Percentiles rank a stretch among this genome's conserved stretches.
phyloP scores from a whole-genome alignment of 2,888 invertebrate genomes.

The Herminia tarsipennalis region DNA sequence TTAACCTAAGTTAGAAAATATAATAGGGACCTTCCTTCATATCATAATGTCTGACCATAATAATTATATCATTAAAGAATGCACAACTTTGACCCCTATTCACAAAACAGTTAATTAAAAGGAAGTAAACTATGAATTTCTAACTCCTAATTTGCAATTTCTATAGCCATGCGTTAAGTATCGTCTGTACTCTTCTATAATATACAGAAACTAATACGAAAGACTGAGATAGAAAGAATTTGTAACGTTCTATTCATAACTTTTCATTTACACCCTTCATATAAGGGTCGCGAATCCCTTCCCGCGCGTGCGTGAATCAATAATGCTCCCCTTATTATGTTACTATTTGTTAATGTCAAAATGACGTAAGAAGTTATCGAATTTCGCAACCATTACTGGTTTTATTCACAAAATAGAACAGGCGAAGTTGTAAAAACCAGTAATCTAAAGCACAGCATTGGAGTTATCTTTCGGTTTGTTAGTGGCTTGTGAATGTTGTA shows the following conservation, averaged over 20 bases:
- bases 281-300: constrained; percentile 57
- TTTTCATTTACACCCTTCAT: constrained; percentile 51
- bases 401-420: constrained; percentile 1
- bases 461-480: not conserved
- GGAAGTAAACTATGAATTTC: constrained; percentile 5
- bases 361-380: not conserved
- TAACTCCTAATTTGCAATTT: constrained; percentile 6
- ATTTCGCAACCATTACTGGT: constrained; percentile 45
- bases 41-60: too few relatives aligned
- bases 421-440: constrained; percentile 16
- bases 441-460: constrained; percentile 42
- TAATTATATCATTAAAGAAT: too few relatives aligned
- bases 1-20: too few relatives aligned
- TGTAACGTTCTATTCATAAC: constrained; percentile 31
- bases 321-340: constrained; percentile 55
- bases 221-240: constrained; percentile 44
- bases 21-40: too few relatives aligned
- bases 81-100: too few relatives aligned
- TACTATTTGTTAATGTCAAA: constrained; percentile 13
- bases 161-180: constrained; percentile 12
- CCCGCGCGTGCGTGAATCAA: constrained; percentile 81
- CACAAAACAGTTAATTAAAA: not conserved
- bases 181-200: constrained; percentile 19
- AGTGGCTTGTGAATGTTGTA: constrained; percentile 50
- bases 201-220: not conserved